Evolutionary conservation across 2,888 invertebrate species (phyloP).

Genomic region (Smittia sp.): DNA sequence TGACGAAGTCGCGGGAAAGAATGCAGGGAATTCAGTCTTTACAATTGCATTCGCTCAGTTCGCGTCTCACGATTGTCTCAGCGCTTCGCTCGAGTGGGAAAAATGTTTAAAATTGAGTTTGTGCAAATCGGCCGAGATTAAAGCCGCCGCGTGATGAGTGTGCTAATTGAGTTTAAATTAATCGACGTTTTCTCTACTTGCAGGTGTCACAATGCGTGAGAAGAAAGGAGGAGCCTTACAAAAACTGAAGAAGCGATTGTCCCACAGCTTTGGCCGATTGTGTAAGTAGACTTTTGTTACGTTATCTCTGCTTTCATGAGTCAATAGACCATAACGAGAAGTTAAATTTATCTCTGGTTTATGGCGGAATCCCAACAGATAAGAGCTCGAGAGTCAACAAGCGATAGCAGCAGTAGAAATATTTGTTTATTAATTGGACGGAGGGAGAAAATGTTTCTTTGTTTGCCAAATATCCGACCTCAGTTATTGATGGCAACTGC

Average conservation of each 20-base stretch:
- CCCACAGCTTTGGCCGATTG: slow-evolving; percentile 93
- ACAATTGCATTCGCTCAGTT: not conserved
- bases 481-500: not conserved
- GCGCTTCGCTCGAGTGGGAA: not conserved
- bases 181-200: not conserved
- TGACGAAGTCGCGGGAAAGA: not conserved
- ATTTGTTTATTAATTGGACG: slow-evolving; percentile 1
- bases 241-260: slow-evolving; percentile 91
- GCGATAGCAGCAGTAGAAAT: not conserved
- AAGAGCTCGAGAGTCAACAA: slow-evolving; percentile 15
- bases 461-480: not conserved
- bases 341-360: not conserved
- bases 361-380: not conserved
- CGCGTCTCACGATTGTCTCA: slow-evolving; percentile 6
- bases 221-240: slow-evolving; percentile 91
- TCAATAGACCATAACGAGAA: not conserved
- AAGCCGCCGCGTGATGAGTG: not conserved
- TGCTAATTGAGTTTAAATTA: not conserved
- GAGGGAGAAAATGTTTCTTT: not conserved
- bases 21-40: slow-evolving; percentile 15
- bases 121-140: not conserved
- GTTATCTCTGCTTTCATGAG: not conserved
- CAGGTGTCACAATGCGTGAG: slow-evolving; percentile 85
- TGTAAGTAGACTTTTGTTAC: slow-evolving; percentile 68
- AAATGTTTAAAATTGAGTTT: not conserved